Evolutionary conservation across 2,888 invertebrate genomes (phyloP).

Genomic region (Thereva nobilitata): DNA sequence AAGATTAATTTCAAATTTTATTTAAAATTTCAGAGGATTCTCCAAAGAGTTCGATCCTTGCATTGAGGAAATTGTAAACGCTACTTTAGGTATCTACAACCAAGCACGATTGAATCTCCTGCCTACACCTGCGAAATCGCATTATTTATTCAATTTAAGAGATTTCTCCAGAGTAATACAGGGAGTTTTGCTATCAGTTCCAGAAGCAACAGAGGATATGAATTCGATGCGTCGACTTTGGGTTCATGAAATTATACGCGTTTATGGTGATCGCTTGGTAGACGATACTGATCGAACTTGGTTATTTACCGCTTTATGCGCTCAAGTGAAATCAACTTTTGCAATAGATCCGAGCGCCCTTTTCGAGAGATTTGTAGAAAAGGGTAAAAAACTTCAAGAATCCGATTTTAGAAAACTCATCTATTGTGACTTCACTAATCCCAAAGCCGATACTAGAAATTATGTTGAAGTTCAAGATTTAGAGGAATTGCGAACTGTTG

Average conservation of each 20-base stretch:
- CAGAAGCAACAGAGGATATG: constrained; percentile 86
- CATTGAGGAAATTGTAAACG: constrained; percentile 83
- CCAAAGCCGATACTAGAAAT: constrained; percentile 84
- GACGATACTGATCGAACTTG: constrained; percentile 82
- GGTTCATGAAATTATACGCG: constrained; percentile 91
- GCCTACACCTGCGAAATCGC: constrained; percentile 91
- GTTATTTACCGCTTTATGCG: constrained; percentile 73
- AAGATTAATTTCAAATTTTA: neutral
- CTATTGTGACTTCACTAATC: constrained; percentile 94
- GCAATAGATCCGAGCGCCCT: constrained; percentile 71
- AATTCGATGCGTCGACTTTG: constrained; percentile 87
- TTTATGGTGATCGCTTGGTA: constrained; percentile 89
- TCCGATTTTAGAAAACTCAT: constrained; percentile 81
- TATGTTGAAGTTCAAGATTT: constrained; percentile 88
- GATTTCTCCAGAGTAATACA: constrained; percentile 92
- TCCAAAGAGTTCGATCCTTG: constrained; percentile 93
- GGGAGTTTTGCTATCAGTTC: constrained; percentile 89
- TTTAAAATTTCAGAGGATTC: constrained; percentile 72
- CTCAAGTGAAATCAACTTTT: constrained; percentile 64
- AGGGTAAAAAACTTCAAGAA: constrained; percentile 66
- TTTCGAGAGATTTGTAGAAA: constrained; percentile 67
- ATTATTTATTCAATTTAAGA: constrained; percentile 91
- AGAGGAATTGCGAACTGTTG: constrained; percentile 77
- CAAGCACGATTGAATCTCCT: constrained; percentile 78
- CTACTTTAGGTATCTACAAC: constrained; percentile 87